These are phyloP conservation scores for Troides oblongomaculatus DNA, from an alignment of 2,888 invertebrate species.

Conservation along the genomic window DNA sequence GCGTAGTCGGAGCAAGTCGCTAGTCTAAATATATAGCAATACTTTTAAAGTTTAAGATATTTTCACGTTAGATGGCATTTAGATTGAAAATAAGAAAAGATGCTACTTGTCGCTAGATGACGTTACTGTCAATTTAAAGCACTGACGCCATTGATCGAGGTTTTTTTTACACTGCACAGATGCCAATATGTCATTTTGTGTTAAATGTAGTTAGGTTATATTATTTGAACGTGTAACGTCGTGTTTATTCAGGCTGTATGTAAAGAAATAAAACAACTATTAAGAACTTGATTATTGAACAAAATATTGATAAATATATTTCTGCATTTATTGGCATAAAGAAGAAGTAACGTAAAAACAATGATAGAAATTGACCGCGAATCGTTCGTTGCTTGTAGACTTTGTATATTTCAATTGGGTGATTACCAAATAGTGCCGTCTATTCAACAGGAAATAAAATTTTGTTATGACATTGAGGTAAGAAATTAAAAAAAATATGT, in stretches of 20 bases:
- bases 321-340: not conserved
- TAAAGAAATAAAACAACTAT: not conserved
- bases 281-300: not conserved
- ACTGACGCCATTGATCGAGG: slow-evolving; percentile 48
- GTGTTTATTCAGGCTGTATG: not conserved
- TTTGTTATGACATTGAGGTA: slow-evolving; percentile 68
- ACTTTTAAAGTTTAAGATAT: no score
- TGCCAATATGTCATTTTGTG: not conserved
- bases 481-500: slow-evolving; percentile 36
- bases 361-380: slow-evolving; percentile 61
- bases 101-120: slow-evolving; percentile 14
- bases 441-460: slow-evolving; percentile 61
- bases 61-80: slow-evolving; percentile 10
- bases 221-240: not conserved
- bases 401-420: slow-evolving; percentile 65
- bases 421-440: slow-evolving; percentile 64
- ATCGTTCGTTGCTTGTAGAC: slow-evolving; percentile 64
- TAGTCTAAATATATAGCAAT: no score
- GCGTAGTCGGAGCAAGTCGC: no score
- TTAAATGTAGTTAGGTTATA: not conserved
- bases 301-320: not conserved
- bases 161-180: slow-evolving; percentile 31
- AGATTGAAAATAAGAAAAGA: not conserved
- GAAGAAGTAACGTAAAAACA: slow-evolving; percentile 37
- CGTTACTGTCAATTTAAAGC: not conserved